Base-by-base conservation (phyloP, 2,113 vertebrate genomes). In the Cyanoderma ruficeps region DNA sequence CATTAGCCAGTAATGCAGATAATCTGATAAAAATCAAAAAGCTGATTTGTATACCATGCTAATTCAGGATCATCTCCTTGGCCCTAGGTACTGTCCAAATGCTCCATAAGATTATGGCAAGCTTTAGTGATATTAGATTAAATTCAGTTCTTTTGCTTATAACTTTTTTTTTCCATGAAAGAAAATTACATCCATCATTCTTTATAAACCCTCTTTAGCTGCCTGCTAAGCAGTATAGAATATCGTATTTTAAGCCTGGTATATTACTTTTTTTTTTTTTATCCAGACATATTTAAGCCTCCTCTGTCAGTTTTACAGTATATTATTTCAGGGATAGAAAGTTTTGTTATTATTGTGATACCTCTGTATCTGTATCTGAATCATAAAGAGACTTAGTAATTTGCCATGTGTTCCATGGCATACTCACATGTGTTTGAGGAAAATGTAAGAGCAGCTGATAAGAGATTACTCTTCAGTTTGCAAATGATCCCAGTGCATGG, bases 61-160 rank as follows among this genome's bases (percentile, higher is more conserved):
- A 98, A 98, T 98, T 98, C 98, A 98, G 97, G 98, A 98, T 98
- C 98, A 98, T 98, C 98, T 94, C 76, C 94, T 97, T 97, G 94
- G 97, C 98, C 97, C 97, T 96, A 92, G 98, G 97, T 97, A 97
- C 94, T 94, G 90, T 92, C 97, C 95, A 94, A 97, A 97, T 97
- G 96, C 92, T 96, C 87, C 87, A 61, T 50, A 87, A 97, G 98
- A 98, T 98, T 98, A 97, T 96, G 39, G 69, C 94, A 96, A 97
- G 98, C 98, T 98, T 98, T 98, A 98, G 97, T 97, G 98, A 99
- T 98, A 98, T 99, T 98, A 99, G 98, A 99, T 98, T 98, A 98
- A 98, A 98, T 98, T 95, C 98, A 98, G 98, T 98, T 98, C 98
- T 97, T 89, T 97, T 82, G 96, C 98, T 98, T 98, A 98, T 99